Evolutionary conservation across 1,140 invertebrate genomes (phyloP), one percentile per base, ranked within the genome.

Genomic region (Oedothorax gibbosus): DNA sequence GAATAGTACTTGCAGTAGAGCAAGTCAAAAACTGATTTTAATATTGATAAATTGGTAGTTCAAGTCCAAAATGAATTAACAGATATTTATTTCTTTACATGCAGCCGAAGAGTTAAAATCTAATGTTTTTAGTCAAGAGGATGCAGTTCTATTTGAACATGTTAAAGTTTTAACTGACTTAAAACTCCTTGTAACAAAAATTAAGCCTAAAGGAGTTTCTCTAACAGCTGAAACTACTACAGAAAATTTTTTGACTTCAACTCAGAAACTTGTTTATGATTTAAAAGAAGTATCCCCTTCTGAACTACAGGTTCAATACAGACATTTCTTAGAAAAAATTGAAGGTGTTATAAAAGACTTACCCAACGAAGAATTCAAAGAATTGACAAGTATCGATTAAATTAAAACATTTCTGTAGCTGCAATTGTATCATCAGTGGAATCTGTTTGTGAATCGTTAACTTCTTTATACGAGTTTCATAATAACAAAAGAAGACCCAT

Each of bases 401-500:
- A 35, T 35, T 35, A 35, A 50, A 73, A 51, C 49, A 73, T 73
- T 14, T 50, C 12, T 51, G 71, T 73, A 15, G 35, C 35, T 54
- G 11, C 71, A 69, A 35, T 69, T 69, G 35, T 51, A 15, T 73
- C 53, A 50, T 73, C 71, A 50, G 20, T 73, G 11, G 49, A 73
- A 21, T 73, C 49, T 51, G 71, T 73, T 35, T 73, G 71, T 73
- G 71, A 73, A 73, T 73, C 71, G 9, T 51, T 73, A 51, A 73
- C 71, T 9, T 73, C 71, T 5, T 50, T 12, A 4, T 73, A 73
- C 53, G 71, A 73, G 51, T 20, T 15, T 51, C 11, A 12, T 10
- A 73, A 73, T 21, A 73, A 73, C 8, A 54, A 73, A 54, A 73
- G 71, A 73, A 73, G 71, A 73, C 71, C 71, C n/a, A 50, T 73